Conservation (phyloP, 2,797 vertebrate species). For the Choloepus didactylus region DNA sequence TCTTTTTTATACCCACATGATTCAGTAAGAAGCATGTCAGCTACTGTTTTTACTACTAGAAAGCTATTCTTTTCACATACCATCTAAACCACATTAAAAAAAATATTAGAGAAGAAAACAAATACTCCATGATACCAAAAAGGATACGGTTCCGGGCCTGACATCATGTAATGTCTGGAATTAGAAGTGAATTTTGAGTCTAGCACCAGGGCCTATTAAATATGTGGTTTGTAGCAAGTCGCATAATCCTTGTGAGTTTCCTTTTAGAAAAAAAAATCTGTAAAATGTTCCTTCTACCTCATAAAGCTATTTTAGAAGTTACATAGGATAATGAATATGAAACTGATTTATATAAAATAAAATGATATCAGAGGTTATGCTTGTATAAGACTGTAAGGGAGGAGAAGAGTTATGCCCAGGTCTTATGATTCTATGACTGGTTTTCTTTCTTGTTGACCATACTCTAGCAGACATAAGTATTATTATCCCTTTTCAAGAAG, state of each 20-base stretch:
- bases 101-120: neutral
- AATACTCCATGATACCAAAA: neutral
- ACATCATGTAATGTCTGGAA: neutral
- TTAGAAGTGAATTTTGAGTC: neutral
- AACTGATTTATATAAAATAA: neutral
- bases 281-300: neutral
- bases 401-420: neutral
- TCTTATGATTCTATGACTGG: neutral
- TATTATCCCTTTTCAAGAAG: conserved; percentile 8
- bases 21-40: neutral
- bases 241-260: neutral
- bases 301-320: neutral
- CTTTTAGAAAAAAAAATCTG: neutral
- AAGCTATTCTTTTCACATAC: conserved; percentile 20
- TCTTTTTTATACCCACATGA: neutral
- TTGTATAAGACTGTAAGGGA: neutral
- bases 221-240: neutral
- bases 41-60: neutral
- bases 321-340: neutral
- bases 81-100: neutral
- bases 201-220: neutral
- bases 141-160: neutral
- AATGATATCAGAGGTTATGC: neutral
- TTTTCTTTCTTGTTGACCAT: neutral
- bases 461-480: conserved; percentile 9